Percentiles rank a stretch among this genome's conserved stretches.
phyloP scores from a whole-genome alignment of 2,113 vertebrate genomes.

The Calypte anna region DNA sequence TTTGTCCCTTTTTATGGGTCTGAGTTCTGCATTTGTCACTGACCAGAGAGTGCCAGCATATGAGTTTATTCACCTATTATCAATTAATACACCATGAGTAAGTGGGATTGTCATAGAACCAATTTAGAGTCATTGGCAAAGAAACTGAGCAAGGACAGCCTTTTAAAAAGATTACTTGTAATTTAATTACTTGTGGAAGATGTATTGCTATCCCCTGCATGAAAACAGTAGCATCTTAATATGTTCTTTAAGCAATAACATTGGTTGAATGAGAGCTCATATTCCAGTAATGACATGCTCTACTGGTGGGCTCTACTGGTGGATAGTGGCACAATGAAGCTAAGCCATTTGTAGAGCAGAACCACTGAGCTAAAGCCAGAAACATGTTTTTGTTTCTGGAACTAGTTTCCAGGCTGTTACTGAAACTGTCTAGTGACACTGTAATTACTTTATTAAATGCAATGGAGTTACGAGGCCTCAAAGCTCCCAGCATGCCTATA shows the following conservation, averaged over 20 bases:
- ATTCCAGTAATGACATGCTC: not conserved
- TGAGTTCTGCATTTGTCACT: not conserved
- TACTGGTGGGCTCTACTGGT: not conserved
- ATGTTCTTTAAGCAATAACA: not conserved
- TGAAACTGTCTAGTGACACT: constrained; percentile 11
- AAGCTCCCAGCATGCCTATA: not conserved
- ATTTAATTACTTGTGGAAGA: constrained; percentile 11
- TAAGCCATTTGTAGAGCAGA: constrained; percentile 3
- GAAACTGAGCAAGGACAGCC: constrained; percentile 23
- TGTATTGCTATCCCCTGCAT: not conserved
- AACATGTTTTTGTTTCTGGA: not conserved
- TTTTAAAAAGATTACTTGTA: constrained; percentile 46
- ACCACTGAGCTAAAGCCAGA: not conserved
- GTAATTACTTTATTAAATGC: constrained; percentile 32
- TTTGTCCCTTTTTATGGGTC: not conserved
- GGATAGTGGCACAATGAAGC: not conserved
- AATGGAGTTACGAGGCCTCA: constrained; percentile 9
- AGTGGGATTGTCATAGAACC: constrained; percentile 16
- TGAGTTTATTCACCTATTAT: constrained; percentile 21
- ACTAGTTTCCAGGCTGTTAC: constrained; percentile 25
- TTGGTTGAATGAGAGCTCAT: not conserved
- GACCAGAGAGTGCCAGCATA: not conserved
- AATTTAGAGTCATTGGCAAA: constrained; percentile 38
- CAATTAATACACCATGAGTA: not conserved
- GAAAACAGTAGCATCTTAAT: constrained; percentile 19